These are phyloP conservation scores for Tethya wilhelma DNA, from an alignment of 37 sponge, comb jelly and placozoan genomes.

Conservation along the genomic window DNA sequence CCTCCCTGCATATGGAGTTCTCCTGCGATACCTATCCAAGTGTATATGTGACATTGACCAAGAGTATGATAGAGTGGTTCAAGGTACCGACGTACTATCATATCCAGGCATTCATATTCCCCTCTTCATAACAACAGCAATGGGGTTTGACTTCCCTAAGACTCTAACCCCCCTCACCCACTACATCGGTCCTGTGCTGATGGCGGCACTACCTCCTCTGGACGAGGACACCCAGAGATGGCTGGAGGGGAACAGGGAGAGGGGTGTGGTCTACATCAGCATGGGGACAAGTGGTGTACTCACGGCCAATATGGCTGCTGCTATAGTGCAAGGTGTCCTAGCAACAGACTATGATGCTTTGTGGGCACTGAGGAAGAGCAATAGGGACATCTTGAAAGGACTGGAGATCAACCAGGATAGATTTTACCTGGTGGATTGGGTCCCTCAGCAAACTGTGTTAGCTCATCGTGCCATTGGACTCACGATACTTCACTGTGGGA, in stretches of 20 bases:
- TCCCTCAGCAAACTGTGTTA: constrained; percentile 36
- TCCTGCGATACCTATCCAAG: too few relatives aligned
- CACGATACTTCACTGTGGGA: constrained; percentile 52
- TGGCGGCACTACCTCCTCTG: background rate
- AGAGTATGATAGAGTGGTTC: background rate
- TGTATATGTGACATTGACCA: background rate
- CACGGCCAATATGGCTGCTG: background rate
- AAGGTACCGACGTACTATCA: background rate
- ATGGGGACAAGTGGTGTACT: constrained; percentile 20
- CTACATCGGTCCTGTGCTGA: constrained; percentile 8
- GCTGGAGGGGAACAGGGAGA: constrained; percentile 6
- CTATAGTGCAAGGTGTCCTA: background rate
- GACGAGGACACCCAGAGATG: background rate
- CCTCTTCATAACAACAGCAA: background rate
- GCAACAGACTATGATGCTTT: constrained; percentile 29
- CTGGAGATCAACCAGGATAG: constrained; percentile 18
- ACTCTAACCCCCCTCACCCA: background rate
- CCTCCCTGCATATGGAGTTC: too few relatives aligned
- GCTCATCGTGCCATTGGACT: constrained; percentile 28
- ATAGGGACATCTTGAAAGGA: constrained; percentile 14
- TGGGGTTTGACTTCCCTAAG: background rate
- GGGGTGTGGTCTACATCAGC: constrained; percentile 30
- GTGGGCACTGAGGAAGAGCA: constrained; percentile 35
- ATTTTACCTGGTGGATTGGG: constrained; percentile 44
- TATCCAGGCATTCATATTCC: background rate